Conservation (phyloP, 2,113 vertebrate genomes). For the Peromyscus californicus region DNA sequence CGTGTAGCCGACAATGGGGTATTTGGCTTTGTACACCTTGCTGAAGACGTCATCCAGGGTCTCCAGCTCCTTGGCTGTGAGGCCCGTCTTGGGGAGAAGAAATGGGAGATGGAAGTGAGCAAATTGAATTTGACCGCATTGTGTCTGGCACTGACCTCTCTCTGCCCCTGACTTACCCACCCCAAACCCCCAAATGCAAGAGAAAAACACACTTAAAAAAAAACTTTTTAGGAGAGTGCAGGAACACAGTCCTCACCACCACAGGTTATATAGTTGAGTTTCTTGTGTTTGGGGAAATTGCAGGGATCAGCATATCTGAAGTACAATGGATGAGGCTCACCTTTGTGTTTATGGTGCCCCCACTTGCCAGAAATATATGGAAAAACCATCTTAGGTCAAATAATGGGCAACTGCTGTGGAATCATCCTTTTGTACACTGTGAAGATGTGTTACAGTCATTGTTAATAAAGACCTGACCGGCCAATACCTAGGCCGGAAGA, state of each 20-base stretch:
- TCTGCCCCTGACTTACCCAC: background rate
- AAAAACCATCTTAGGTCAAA: background rate
- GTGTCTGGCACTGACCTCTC: background rate
- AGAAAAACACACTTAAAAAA: background rate
- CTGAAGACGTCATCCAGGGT: conserved; percentile 94
- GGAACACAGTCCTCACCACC: background rate
- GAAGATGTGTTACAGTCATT: no score
- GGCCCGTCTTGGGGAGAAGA: conserved; percentile 89
- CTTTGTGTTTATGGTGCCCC: background rate
- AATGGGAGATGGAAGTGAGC: background rate
- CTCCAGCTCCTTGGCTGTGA: conserved; percentile 91
- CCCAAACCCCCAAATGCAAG: background rate
- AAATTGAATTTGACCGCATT: background rate
- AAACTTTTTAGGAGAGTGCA: background rate
- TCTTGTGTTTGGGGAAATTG: background rate
- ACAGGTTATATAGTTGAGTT: background rate
- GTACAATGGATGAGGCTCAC: background rate
- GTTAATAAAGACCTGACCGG: no score
- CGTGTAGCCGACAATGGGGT: conserved; percentile 97
- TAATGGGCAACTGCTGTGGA: background rate
- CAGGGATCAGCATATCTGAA: background rate
- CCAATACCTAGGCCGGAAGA: no score
- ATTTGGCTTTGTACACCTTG: conserved; percentile 96
- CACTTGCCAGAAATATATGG: background rate
- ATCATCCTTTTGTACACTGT: no score